A percentile compares a stretch with the other conserved stretches of the same genome.
phyloP scores from a whole-genome alignment of 53 echinoderm and acorn worm species.

The Hippasteria phrygiana region DNA sequence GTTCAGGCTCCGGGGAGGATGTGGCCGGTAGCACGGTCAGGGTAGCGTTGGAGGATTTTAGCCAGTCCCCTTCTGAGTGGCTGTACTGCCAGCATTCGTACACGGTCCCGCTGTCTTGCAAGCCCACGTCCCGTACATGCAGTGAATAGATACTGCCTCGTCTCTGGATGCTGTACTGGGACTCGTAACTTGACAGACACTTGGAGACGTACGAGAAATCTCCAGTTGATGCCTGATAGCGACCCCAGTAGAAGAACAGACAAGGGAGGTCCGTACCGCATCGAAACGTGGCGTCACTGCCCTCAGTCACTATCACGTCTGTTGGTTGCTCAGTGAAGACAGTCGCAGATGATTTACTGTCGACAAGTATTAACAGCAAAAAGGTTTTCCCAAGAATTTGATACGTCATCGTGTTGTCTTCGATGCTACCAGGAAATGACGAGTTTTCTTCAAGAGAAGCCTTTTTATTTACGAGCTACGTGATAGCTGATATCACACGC shows the following conservation, averaged over 20 bases:
- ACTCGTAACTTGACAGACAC: constrained; percentile 31
- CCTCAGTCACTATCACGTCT: background rate
- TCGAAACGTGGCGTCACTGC: constrained; percentile 19
- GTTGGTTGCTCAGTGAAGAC: constrained; percentile 35
- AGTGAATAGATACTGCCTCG: constrained; percentile 18
- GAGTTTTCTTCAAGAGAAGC: no score
- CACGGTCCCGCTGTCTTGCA: constrained; percentile 22
- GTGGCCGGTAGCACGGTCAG: constrained; percentile 15
- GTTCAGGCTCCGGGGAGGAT: background rate
- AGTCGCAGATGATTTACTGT: background rate
- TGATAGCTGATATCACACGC: no score
- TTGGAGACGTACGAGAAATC: constrained; percentile 40
- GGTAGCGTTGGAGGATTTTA: constrained; percentile 40
- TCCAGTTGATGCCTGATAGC: background rate
- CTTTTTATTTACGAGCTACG: no score
- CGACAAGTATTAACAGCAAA: background rate
- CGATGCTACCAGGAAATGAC: no score
- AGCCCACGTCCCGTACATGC: constrained; percentile 2
- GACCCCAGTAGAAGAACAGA: constrained; percentile 50
- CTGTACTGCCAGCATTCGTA: constrained; percentile 58
- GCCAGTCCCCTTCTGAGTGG: constrained; percentile 3
- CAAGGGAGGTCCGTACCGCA: constrained; percentile 45
- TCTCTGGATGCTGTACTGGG: background rate
- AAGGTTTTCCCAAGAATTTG: background rate
- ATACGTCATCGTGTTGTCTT: background rate